Conservation (phyloP, 92 coral and sea anemone species). For the Siderastrea siderea region DNA sequence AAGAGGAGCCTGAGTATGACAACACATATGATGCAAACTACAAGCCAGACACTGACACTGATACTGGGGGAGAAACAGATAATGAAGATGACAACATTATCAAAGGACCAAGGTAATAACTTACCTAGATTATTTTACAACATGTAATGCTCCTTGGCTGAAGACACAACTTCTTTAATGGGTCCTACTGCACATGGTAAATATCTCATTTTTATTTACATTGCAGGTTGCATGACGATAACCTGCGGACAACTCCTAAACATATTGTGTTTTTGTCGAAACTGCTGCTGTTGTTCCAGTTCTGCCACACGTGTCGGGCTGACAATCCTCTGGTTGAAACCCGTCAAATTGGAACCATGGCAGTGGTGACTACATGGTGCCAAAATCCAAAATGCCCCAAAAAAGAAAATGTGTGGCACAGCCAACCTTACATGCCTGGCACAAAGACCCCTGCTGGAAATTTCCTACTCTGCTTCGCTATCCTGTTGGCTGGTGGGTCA, state of each 20-base stretch:
- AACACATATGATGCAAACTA: neutral
- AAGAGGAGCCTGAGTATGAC: neutral
- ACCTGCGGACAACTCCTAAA: no score
- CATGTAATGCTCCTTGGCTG: conserved; percentile 66
- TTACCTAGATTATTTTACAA: conserved; percentile 48
- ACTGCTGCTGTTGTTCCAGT: no score
- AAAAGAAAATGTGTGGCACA: no score
- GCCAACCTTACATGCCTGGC: conserved; percentile 76
- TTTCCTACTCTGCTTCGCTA: conserved; percentile 68
- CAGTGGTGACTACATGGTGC: conserved; percentile 53
- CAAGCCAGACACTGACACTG: neutral
- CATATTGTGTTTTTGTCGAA: no score
- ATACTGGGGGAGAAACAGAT: no score
- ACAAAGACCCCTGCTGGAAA: conserved; percentile 73
- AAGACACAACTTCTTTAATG: no score
- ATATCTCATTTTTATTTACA: no score
- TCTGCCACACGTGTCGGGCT: conserved; percentile 47
- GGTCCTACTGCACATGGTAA: no score
- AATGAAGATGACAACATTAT: no score
- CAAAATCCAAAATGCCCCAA: conserved; percentile 48
- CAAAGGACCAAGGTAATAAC: conserved; percentile 26
- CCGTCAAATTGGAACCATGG: conserved; percentile 62
- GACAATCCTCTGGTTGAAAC: conserved; percentile 49
- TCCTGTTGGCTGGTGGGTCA: no score
- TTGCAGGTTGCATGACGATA: no score